Evolutionary conservation across 2,113 vertebrate genomes (phyloP), one percentile per base, ranked within the genome.

Genomic region (Panurus biarmicus): DNA sequence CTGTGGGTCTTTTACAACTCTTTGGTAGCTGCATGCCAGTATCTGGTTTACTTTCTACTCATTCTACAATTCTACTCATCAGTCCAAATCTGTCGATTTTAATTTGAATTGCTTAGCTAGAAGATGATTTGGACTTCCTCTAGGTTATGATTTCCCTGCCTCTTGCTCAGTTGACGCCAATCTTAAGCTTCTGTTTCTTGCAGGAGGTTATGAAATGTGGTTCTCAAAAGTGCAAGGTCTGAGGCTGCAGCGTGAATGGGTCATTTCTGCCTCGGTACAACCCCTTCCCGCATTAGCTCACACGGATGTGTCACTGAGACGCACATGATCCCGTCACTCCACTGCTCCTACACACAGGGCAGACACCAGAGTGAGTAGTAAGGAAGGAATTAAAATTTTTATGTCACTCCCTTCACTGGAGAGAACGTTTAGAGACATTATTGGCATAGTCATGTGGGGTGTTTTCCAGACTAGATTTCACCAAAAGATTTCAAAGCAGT

Each of bases 341-440:
- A 20, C 87, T 26, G 15, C 9, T 75, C 64, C 40, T 51, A 23
- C 25, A 9, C 74, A 33, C 36, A 12, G 73, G 73, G 40, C 89
- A 83, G 62, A 14, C 85, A 28, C 81, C 58, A 75, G 36, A 61
- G 74, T 95, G 93, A 96, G 73, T 73, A 91, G 77, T 50, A 69
- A 79, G 84, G 54, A 95, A 96, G 71, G 89, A 96, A 96, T 94
- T 94, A 85, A 11, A 7, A 23, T 48, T 81, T 86, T 89, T 72
- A 84, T 81, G 42, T 82, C 86, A 66, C 62, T 78, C 77, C 70
- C 95, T 95, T 94, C 80, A 50, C 84, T 82, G 58, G 38, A 72
- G 45, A 82, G 69, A 86, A 44, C 0, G 0, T 65, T 93, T 36
- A 48, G 70, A 66, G 66, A 75, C 15, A 0, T 86, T 91, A 53